These are phyloP conservation scores for Troides helena DNA, from an alignment of 2,888 invertebrate genomes.

Conservation along the genomic window DNA sequence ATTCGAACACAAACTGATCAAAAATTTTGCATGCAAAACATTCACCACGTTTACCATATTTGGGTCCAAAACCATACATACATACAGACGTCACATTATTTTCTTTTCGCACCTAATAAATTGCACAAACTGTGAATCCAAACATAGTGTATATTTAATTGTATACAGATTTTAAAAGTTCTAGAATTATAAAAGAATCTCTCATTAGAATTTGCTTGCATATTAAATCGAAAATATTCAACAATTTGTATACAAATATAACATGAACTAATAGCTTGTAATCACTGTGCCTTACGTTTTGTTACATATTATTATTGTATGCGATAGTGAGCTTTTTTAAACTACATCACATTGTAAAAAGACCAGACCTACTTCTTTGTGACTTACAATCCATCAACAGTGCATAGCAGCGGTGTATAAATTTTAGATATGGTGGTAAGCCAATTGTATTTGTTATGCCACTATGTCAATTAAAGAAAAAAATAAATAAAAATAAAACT, in stretches of 20 bases:
- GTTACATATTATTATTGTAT: background rate
- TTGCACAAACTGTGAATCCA: background rate
- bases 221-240: background rate
- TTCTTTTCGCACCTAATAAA: background rate
- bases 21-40: background rate
- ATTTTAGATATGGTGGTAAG: conserved; percentile 47
- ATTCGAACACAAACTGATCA: no score
- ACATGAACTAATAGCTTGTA: background rate
- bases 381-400: conserved; percentile 34
- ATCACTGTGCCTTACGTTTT: background rate
- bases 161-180: no score
- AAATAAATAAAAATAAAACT: conserved; percentile 37
- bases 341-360: conserved; percentile 3
- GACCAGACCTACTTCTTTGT: conserved; percentile 29
- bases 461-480: conserved; percentile 65
- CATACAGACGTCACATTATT: background rate
- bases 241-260: background rate
- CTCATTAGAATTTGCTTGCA: background rate
- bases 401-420: conserved; percentile 54
- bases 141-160: no score
- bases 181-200: no score
- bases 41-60: background rate
- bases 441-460: conserved; percentile 64
- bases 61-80: background rate
- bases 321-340: background rate